phyloP scores from a whole-genome alignment of 1,140 invertebrate species.

The Triops longicaudatus region DNA sequence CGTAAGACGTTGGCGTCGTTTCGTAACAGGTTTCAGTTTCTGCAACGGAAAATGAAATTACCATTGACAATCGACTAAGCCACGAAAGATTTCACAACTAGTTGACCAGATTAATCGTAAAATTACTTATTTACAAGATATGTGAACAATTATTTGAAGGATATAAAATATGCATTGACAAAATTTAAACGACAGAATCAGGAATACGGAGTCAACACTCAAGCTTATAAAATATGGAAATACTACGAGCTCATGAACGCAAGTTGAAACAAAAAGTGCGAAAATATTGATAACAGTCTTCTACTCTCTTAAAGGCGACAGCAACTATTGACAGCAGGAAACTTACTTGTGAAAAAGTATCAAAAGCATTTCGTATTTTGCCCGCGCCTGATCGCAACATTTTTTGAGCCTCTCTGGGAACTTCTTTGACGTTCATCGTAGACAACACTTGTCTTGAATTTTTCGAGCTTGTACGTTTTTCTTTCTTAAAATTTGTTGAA shows the following conservation, averaged over 20 bases:
- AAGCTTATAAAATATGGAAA: no score
- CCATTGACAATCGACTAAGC: conserved; percentile 24
- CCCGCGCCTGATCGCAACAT: neutral
- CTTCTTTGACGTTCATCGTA: neutral
- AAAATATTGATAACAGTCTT: no score
- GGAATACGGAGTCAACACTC: no score
- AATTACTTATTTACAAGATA: no score
- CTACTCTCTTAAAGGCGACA: no score
- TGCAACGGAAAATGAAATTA: conserved; percentile 32
- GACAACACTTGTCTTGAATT: neutral
- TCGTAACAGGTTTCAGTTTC: conserved; percentile 50
- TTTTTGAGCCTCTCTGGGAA: neutral
- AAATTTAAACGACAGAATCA: no score
- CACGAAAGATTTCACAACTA: no score
- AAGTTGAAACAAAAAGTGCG: no score
- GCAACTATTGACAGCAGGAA: neutral
- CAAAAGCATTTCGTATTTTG: neutral
- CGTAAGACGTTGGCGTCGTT: conserved; percentile 47
- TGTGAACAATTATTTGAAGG: no score
- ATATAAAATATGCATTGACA: no score
- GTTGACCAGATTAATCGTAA: no score
- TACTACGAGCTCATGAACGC: no score
- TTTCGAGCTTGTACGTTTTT: neutral
- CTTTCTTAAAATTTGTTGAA: neutral
- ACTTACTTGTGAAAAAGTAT: neutral